These are phyloP conservation scores for Myotis planiceps DNA, from an alignment of 2,797 vertebrate genomes.

Conservation along the genomic window DNA sequence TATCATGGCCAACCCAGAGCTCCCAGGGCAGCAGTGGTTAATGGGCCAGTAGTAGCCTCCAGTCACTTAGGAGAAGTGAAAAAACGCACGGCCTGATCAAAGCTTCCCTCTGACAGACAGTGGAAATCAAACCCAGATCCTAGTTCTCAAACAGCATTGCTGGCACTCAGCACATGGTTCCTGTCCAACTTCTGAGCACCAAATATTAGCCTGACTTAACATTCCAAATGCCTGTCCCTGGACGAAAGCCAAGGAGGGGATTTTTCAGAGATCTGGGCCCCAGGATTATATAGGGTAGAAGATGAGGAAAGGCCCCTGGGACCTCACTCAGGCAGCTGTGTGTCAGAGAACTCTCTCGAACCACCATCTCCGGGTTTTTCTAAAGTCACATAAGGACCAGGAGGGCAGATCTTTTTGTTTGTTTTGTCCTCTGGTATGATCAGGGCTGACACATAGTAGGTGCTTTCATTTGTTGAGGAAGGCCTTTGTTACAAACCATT, in stretches of 20 bases:
- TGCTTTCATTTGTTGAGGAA: neutral
- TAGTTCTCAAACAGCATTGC: conserved; percentile 82
- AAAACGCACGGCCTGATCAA: conserved; percentile 87
- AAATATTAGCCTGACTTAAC: conserved; percentile 80
- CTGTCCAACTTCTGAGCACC: conserved; percentile 84
- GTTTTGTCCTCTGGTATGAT: neutral
- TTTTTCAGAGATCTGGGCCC: conserved; percentile 52
- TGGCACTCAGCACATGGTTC: conserved; percentile 86
- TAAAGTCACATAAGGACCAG: neutral
- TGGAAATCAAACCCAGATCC: conserved; percentile 89
- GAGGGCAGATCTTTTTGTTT: neutral
- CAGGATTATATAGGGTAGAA: conserved; percentile 36
- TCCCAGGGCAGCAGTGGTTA: conserved; percentile 81
- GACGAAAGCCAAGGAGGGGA: conserved; percentile 69
- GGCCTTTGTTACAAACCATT: neutral
- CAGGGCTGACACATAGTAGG: neutral
- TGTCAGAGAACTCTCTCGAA: neutral
- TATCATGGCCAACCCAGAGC: conserved; percentile 80
- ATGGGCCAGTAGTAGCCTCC: conserved; percentile 86
- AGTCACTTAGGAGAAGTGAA: conserved; percentile 87
- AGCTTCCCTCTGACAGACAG: conserved; percentile 86
- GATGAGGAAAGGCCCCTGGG: conserved; percentile 13
- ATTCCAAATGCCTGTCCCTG: conserved; percentile 78
- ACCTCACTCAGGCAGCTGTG: neutral
- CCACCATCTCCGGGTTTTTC: neutral